These are phyloP conservation scores for Drosophila melanosoma DNA, from an alignment of 2,888 invertebrate genomes.

Conservation along the genomic window DNA sequence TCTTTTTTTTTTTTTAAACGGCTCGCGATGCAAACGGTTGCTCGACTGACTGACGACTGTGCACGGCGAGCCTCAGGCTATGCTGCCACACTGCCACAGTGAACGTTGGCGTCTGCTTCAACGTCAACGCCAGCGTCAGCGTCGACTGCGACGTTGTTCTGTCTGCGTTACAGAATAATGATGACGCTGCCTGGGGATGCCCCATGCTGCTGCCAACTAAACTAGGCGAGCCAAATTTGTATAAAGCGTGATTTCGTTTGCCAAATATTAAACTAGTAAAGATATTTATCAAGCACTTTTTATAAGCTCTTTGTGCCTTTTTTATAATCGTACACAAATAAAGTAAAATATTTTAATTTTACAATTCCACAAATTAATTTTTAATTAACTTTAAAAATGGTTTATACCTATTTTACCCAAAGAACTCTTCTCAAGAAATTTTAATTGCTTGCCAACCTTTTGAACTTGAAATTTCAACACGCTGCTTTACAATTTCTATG, in stretches of 20 bases:
- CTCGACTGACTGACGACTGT: conserved; percentile 72
- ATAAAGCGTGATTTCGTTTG: not conserved
- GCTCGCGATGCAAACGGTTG: conserved; percentile 76
- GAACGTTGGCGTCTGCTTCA: conserved; percentile 31
- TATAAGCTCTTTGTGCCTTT: not conserved
- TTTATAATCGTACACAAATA: not conserved
- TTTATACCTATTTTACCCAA: not conserved
- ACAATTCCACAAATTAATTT: not conserved
- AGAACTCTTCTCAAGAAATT: not conserved
- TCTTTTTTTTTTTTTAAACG: conserved; percentile 25
- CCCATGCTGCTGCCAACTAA: conserved; percentile 41
- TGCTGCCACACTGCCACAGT: conserved; percentile 60
- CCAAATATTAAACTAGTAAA: not conserved
- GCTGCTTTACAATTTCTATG: not conserved
- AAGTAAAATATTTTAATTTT: not conserved
- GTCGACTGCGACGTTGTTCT: conserved; percentile 22
- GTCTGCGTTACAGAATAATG: conserved; percentile 19
- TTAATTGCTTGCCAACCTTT: not conserved
- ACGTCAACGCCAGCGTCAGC: conserved; percentile 15
- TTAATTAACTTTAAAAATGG: not conserved
- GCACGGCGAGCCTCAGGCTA: conserved; percentile 59
- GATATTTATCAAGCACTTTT: not conserved
- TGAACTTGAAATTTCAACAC: conserved; percentile 3
- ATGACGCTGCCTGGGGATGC: conserved; percentile 55
- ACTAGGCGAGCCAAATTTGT: conserved; percentile 1